Evolutionary conservation across 1,140 invertebrate genomes (phyloP).

Genomic region (Drosophila kepulauana): DNA sequence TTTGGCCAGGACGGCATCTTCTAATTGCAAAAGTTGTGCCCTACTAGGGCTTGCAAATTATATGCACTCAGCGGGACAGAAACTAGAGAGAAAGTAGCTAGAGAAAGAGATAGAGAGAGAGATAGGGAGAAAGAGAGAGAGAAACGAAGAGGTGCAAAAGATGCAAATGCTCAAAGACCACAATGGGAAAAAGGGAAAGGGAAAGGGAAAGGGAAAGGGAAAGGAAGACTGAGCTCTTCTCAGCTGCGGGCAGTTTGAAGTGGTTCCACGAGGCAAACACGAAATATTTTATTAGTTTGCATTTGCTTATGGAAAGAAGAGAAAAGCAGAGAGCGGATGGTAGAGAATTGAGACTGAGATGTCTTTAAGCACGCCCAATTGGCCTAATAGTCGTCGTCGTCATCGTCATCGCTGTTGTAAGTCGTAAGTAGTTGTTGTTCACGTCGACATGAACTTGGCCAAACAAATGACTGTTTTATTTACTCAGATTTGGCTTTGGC

Average conservation of each 20-base stretch:
- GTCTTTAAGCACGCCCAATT: slow-evolving; percentile 55
- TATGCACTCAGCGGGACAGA: slow-evolving; percentile 57
- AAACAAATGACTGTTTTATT: slow-evolving; percentile 58
- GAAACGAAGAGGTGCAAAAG: slow-evolving; percentile 33
- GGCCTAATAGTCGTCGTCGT: slow-evolving; percentile 57
- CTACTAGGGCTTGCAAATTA: slow-evolving; percentile 54
- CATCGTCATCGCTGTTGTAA: not conserved
- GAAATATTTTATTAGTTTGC: slow-evolving; percentile 44
- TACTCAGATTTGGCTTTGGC: slow-evolving; percentile 26
- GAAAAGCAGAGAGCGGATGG: too few species aligned
- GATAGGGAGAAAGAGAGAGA: slow-evolving; percentile 11
- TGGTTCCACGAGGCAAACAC: slow-evolving; percentile 6
- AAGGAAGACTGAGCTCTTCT: not conserved
- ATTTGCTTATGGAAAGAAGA: not conserved
- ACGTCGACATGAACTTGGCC: slow-evolving; percentile 35
- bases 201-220: slow-evolving; percentile 2
- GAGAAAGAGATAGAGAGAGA: slow-evolving; percentile 9
- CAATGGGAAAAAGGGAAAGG: not conserved
- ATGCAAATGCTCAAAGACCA: slow-evolving; percentile 12
- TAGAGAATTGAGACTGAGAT: not conserved
- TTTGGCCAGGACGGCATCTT: slow-evolving; percentile 58
- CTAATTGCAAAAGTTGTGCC: slow-evolving; percentile 74
- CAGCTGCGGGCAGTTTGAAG: slow-evolving; percentile 20
- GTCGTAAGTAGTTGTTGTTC: slow-evolving; percentile 53
- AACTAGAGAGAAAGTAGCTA: slow-evolving; percentile 7